Evolutionary conservation across 92 coral and sea anemone species (phyloP).

Genomic region (Palythoa grandis): DNA sequence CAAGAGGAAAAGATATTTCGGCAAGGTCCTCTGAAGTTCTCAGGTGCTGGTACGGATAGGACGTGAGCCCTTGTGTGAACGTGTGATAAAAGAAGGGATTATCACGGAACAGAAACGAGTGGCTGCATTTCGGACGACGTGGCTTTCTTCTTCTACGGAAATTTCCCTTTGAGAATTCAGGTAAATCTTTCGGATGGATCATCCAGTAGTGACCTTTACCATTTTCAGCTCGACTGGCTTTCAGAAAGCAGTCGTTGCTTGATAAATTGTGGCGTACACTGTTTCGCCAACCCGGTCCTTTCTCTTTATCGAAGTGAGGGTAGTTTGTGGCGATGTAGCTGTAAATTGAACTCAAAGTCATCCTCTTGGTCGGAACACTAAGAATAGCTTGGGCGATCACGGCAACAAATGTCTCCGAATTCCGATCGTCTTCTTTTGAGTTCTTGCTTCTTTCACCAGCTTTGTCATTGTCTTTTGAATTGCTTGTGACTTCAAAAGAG

Average conservation of each 20-base stretch:
- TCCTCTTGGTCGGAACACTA: slow-evolving; percentile 73
- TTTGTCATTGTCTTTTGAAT: slow-evolving; percentile 47
- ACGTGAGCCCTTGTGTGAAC: slow-evolving; percentile 43
- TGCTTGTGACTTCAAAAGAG: slow-evolving; percentile 26
- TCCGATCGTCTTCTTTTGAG: slow-evolving; percentile 79
- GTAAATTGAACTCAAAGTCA: slow-evolving; percentile 81
- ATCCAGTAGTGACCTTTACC: slow-evolving; percentile 99
- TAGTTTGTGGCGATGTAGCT: slow-evolving; percentile 90
- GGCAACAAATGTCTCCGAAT: slow-evolving; percentile 94
- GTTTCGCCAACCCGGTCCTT: slow-evolving; percentile 99
- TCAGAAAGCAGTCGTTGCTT: slow-evolving; percentile 98
- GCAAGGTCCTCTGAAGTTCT: slow-evolving; percentile 53
- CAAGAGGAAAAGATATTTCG: slow-evolving; percentile 54
- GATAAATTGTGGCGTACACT: slow-evolving; percentile 98
- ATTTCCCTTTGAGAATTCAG: slow-evolving; percentile 96
- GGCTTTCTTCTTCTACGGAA: slow-evolving; percentile 95
- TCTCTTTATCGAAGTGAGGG: slow-evolving; percentile 96
- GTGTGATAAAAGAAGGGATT: slow-evolving; percentile 64
- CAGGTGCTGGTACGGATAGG: slow-evolving; percentile 64
- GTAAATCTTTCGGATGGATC: slow-evolving; percentile 98
- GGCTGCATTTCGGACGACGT: slow-evolving; percentile 93
- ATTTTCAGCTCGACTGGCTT: slow-evolving; percentile 98
- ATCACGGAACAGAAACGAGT: slow-evolving; percentile 73
- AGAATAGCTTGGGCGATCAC: slow-evolving; percentile 95
- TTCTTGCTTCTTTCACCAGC: slow-evolving; percentile 58